Evolutionary conservation across 1,140 invertebrate genomes (phyloP), one percentile per base, ranked within the genome.

Genomic region (Limonius californicus): DNA sequence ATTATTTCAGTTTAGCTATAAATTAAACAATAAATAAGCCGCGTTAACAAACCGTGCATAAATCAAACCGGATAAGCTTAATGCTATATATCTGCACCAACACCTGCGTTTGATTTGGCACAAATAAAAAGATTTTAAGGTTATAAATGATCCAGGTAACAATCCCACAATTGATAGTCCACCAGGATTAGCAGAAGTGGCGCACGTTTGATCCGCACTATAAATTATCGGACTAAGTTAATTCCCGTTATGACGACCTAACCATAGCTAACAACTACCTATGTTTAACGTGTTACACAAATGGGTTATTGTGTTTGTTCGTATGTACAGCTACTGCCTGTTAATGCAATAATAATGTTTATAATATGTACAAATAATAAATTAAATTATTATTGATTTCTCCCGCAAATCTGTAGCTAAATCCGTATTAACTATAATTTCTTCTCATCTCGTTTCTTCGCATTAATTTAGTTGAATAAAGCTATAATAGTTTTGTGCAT

Each of bases 151-250:
- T 67, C 45, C 45, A 50, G 45, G 72, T 73, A 72, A 72, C 70
- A 75, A 75, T 74, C 73, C 73, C 69, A 74, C 70, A 75, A 75
- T 75, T 75, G 73, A 75, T 75, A 73, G 73, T 73, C 71, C 62
- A 61, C 45, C 59, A 62, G 72, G 73, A 74, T 74, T 75, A 74
- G 67, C 62, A 71, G 65, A 65, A 67, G n/a, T 67, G 58, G 57
- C 68, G 65, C 65, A 64, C 65, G 64, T 67, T 64, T 74, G 74
- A 75, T 74, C 72, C 68, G 45, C 61, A 54, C 65, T 59, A 75
- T 76, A 76, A 76, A 76, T 76, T 73, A 73, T 63, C 57, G 69
- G 73, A 69, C 73, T 73, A 74, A 66, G 61, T 69, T 76, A 76
- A 76, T 76, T n/a, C 74, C 69, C 66, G 69, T 73, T 74, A 75